Base-by-base conservation (phyloP, 1,140 invertebrate species). In the Hyposmocoma kahamanoa region DNA sequence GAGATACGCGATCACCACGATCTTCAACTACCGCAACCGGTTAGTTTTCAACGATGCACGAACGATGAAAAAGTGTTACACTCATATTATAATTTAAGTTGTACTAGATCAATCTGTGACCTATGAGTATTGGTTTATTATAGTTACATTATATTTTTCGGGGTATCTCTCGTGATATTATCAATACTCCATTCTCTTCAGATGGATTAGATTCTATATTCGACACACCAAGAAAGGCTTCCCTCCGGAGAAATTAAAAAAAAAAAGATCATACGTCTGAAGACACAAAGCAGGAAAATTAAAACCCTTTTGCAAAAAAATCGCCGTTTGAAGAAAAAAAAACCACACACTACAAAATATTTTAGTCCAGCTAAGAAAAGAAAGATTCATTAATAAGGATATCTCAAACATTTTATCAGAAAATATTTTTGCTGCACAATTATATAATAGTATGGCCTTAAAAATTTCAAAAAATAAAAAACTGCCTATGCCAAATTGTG, bases 401-500 rank as follows among this genome's bases (percentile, higher is more conserved):
- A 28, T 28, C 24, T 28, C 11, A 6, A 28, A 28, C 24, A 28
- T 28, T 28, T 28, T 28, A 11, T 28, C 24, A 6, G 24, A 28
- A 28, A 28, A 28, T 28, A 11, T 28, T 28, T 11, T 28, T 28
- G 24, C 24, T 28, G 24, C 24, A 6, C 6, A 28, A 28, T 28
- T 28, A 28, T 28, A 28, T 28, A 28, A 28, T 28, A 28, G 24
- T 28, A 6, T 28, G 11, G 24, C 24, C 24, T 6, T 6, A 28
- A 28, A 28, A 28, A 6, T 28, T 28, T 6, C 6, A 6, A 11
- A 28, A 28, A 28, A 28, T 28, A 28, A 28, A 28, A 28, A 28
- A 28, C 24, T 6, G 6, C 24, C 24, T 6, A 28, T 28, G 24
- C 24, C 24, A 28, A 28, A 28, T 6, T 56, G 50, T 53, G 22